These are phyloP conservation scores for Listronotus oregonensis DNA, from an alignment of 1,140 invertebrate species.

Conservation along the genomic window DNA sequence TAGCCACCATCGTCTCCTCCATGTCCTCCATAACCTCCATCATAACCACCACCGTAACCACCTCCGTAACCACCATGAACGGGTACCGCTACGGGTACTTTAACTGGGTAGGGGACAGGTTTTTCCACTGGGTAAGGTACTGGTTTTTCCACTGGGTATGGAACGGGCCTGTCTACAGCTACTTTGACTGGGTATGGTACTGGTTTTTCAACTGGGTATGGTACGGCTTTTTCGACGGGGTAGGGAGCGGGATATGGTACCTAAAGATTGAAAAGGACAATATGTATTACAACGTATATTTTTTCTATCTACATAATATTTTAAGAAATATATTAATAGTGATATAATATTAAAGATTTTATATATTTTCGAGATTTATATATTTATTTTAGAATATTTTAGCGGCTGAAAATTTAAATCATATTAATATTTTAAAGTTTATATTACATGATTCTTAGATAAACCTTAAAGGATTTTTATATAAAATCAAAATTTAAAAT, in stretches of 20 bases:
- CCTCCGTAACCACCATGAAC: constrained; percentile 68
- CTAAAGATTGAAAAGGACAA: constrained; percentile 15
- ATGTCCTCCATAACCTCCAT: constrained; percentile 61
- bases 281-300: neutral
- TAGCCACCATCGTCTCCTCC: constrained; percentile 65
- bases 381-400: no score
- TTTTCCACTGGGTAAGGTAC: constrained; percentile 58
- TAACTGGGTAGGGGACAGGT: constrained; percentile 56
- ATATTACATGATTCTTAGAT: no score
- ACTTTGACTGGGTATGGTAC: constrained; percentile 58
- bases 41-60: constrained; percentile 63
- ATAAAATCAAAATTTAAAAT: no score
- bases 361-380: no score
- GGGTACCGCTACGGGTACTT: constrained; percentile 69
- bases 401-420: no score
- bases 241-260: constrained; percentile 46
- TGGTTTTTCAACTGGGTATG: constrained; percentile 41
- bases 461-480: no score
- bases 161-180: constrained; percentile 54
- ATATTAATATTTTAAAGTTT: no score
- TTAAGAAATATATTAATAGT: no score
- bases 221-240: constrained; percentile 63
- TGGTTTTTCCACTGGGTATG: constrained; percentile 39
- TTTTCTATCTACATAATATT: no score
- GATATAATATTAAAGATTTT: no score